Evolutionary conservation across 2,113 vertebrate genomes (phyloP).

Genomic region (Lathamus discolor): DNA sequence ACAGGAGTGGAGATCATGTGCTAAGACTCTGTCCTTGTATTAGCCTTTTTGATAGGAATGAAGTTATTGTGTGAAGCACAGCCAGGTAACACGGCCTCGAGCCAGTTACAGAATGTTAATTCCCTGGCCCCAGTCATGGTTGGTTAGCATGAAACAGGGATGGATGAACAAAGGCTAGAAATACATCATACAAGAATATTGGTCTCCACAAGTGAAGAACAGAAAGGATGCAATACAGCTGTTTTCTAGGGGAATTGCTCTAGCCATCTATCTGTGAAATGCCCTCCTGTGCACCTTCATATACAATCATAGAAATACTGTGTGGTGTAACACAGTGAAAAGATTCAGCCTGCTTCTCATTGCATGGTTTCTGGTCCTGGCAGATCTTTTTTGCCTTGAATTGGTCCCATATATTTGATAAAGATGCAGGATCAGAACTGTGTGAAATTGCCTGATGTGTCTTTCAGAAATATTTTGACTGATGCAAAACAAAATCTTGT

Average conservation of each 20-base stretch:
- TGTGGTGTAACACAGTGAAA: not conserved
- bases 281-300: not conserved
- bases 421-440: not conserved
- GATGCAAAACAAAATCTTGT: not conserved
- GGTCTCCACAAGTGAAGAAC: not conserved
- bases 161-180: not conserved
- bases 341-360: not conserved
- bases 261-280: not conserved
- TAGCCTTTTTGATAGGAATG: not conserved
- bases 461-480: not conserved
- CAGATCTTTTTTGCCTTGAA: not conserved
- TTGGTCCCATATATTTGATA: not conserved
- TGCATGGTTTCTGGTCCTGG: not conserved
- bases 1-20: not conserved
- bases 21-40: not conserved
- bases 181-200: accelerated
- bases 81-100: not conserved
- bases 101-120: not conserved
- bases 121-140: accelerated
- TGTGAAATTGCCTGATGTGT: not conserved
- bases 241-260: not conserved
- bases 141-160: accelerated
- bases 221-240: not conserved
- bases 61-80: not conserved
- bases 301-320: not conserved